Evolutionary conservation across 2,888 invertebrate genomes (phyloP), one percentile per base, ranked within the genome.

Genomic region (Chalcis sispes): DNA sequence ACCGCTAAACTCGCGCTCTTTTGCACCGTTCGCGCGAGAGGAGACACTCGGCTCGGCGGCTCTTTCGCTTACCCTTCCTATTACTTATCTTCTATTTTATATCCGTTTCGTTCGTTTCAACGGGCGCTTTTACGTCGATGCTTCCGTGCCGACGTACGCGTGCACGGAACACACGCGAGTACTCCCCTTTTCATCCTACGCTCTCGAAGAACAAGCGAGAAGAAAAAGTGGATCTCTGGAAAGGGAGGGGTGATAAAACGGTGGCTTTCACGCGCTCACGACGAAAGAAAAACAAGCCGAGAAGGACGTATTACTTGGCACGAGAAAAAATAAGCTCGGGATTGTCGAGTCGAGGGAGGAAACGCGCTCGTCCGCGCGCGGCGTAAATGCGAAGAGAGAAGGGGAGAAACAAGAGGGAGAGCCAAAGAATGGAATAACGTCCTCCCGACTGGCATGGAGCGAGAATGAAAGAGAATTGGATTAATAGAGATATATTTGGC

Each of bases 401-500:
- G 27, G 50, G 15, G 48, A 15, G 7, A 29, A 42, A 42, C 29
- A 13, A 62, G 62, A 36, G 62, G 52, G 42, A 52, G 15, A 69
- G 18, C 18, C 42, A 20, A 69, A 48, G 58, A 69, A 71, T 71
- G 71, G 69, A 75, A 78, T 75, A 79, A 79, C 73, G 76, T 62
- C 50, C 42, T 7, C 29, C 66, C 54, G 42, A 36, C 23, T 23
- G 18, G 4, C 25, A 20, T n/a, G n/a, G 48, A 58, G 32, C 36
- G 59, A 52, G 72, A 42, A 52, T 54, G 54, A 50, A 56, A 69
- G 56, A 64, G 36, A 70, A 70, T 75, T 58, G 75, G 75, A 75
- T 75, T 75, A 75, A 75, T 75, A 65, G 75, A 75, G 69, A 75
- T 75, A 75, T 75, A 75, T 69, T 69, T 69, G 69, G 70, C 25